phyloP scores from a whole-genome alignment of 2,113 vertebrate species.

The Tichodroma muraria region DNA sequence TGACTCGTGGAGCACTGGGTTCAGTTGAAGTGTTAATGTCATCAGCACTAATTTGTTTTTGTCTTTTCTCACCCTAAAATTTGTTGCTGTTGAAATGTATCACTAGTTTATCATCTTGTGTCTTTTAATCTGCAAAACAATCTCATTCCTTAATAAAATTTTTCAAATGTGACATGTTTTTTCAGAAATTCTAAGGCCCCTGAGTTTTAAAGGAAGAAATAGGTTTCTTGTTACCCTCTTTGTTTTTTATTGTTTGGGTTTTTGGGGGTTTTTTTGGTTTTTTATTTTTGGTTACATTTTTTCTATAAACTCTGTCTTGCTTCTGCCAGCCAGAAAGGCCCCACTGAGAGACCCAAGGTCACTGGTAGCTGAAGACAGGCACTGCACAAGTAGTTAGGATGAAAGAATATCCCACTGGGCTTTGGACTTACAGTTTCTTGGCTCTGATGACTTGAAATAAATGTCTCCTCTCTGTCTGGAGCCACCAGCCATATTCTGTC shows the following conservation, averaged over 20 bases:
- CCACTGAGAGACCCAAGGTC: constrained; percentile 17
- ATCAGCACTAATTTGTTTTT: neutral
- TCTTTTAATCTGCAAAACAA: neutral
- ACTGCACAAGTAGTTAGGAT: constrained; percentile 35
- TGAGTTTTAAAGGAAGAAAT: neutral
- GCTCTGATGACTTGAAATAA: constrained; percentile 24
- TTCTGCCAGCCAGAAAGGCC: neutral
- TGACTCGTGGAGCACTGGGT: neutral
- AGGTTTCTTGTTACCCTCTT: neutral
- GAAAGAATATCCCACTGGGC: constrained; percentile 41
- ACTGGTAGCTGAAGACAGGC: neutral
- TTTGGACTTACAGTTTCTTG: constrained; percentile 14
- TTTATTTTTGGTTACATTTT: neutral
- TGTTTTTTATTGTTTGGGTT: neutral
- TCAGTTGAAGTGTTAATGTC: neutral
- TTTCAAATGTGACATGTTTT: neutral
- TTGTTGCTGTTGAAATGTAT: neutral
- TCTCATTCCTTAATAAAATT: neutral
- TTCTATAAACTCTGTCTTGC: neutral
- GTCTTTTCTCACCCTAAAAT: neutral
- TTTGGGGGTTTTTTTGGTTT: no score
- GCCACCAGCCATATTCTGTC: neutral
- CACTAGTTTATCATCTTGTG: neutral
- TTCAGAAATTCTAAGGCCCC: neutral
- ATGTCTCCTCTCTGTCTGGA: constrained; percentile 31